Evolutionary conservation across 1,140 invertebrate genomes (phyloP).

Genomic region (Antheraea mylitta): DNA sequence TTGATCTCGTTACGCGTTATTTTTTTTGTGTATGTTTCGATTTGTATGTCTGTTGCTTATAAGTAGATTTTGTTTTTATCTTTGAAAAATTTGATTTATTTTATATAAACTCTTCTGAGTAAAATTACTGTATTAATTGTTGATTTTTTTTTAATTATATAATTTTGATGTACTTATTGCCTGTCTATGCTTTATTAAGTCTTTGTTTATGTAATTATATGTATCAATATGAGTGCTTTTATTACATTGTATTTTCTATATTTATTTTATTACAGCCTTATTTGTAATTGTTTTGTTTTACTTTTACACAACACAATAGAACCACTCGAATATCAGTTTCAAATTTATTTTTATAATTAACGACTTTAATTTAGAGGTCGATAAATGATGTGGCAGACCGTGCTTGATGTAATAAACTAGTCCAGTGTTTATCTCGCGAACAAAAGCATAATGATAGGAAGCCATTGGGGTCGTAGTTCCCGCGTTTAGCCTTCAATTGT

Average conservation of each 20-base stretch:
- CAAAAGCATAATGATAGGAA: slow-evolving; percentile 39
- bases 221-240: neutral
- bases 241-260: slow-evolving; percentile 22
- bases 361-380: no score
- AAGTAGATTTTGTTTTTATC: slow-evolving; percentile 10
- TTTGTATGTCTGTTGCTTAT: slow-evolving; percentile 2
- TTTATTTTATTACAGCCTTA: slow-evolving; percentile 44
- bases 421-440: slow-evolving; percentile 29
- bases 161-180: neutral
- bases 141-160: neutral
- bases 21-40: slow-evolving; percentile 9
- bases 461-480: slow-evolving; percentile 38
- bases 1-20: slow-evolving; percentile 1
- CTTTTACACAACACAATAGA: slow-evolving; percentile 22
- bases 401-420: slow-evolving; percentile 16
- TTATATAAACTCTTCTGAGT: slow-evolving; percentile 11
- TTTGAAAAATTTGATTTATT: slow-evolving; percentile 16
- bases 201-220: neutral
- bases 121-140: slow-evolving; percentile 14
- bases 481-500: slow-evolving; percentile 43
- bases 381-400: no score
- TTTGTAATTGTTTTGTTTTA: slow-evolving; percentile 37
- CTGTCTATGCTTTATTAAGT: neutral
- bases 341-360: neutral
- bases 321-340: neutral